phyloP scores from a whole-genome alignment of 2,888 invertebrate genomes.

The Oscheius sp. region DNA sequence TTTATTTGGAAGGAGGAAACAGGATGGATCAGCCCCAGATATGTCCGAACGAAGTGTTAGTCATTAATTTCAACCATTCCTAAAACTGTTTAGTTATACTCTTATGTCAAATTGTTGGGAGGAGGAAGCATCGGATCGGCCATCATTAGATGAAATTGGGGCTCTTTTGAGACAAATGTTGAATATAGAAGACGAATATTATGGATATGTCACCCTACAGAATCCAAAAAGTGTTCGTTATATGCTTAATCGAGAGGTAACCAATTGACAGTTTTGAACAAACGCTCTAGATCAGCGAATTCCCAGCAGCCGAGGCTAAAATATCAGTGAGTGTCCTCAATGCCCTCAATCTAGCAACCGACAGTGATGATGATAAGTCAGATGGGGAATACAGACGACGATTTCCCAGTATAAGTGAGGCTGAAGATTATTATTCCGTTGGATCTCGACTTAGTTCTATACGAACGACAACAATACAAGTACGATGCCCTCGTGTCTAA shows the following conservation, averaged over 20 bases:
- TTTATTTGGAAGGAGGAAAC: conserved; percentile 49
- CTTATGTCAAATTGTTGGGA: conserved; percentile 53
- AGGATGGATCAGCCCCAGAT: conserved; percentile 48
- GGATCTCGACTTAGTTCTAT: not conserved
- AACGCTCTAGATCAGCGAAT: not conserved
- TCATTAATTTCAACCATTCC: not conserved
- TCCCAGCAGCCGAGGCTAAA: conserved; percentile 3
- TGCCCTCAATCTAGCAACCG: not conserved
- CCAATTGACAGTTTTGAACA: not conserved
- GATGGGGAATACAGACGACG: not conserved
- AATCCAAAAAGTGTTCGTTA: conserved; percentile 23
- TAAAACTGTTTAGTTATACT: conserved; percentile 41
- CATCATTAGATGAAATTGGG: conserved; percentile 42
- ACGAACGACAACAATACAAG: not conserved
- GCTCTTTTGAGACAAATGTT: conserved; percentile 29
- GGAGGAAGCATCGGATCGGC: conserved; percentile 40
- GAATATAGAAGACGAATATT: conserved; percentile 54
- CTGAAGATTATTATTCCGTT: not conserved
- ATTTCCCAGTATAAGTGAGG: conserved; percentile 4
- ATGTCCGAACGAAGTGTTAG: conserved; percentile 58
- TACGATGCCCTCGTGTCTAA: too few relatives aligned
- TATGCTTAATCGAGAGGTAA: conserved; percentile 26
- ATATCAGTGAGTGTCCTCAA: not conserved
- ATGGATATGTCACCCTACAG: conserved; percentile 40
- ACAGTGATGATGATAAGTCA: not conserved